Percentiles rank a stretch among this genome's conserved stretches.
Evolutionary conservation across 2,113 vertebrate genomes (phyloP).

Genomic region (Petaurus breviceps): DNA sequence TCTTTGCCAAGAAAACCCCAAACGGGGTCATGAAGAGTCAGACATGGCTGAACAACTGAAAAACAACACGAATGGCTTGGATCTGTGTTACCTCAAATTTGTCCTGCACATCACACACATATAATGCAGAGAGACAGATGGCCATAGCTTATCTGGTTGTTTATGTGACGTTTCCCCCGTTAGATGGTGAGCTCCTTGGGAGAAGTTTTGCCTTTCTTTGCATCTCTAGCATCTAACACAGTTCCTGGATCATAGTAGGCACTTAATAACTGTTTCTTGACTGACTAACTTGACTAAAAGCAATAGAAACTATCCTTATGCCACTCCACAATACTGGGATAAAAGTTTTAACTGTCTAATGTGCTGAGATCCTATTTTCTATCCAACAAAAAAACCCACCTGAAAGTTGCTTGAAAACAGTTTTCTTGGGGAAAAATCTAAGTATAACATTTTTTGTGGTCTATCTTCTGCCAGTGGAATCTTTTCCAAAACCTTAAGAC

Average conservation of each 20-base stretch:
- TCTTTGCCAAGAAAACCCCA: not conserved
- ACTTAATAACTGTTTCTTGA: not conserved
- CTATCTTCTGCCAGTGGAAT: not conserved
- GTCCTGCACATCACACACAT: not conserved
- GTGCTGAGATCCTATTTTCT: slow-evolving; percentile 37
- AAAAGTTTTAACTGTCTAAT: slow-evolving; percentile 1
- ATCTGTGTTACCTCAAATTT: not conserved
- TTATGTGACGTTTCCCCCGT: not conserved
- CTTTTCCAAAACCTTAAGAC: slow-evolving; percentile 41
- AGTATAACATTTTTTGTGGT: slow-evolving; percentile 38
- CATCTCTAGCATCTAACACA: not conserved
- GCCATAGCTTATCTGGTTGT: too few species aligned
- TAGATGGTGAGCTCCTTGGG: not conserved
- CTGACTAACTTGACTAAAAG: not conserved
- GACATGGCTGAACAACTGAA: not conserved
- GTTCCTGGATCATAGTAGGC: not conserved
- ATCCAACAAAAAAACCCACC: slow-evolving; percentile 39
- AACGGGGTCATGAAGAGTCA: not conserved
- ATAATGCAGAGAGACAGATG: not conserved
- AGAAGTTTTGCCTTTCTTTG: not conserved
- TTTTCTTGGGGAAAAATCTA: slow-evolving; percentile 38
- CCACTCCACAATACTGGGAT: not conserved
- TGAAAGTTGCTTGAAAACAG: slow-evolving; percentile 28
- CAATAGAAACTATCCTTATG: not conserved
- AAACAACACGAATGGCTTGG: not conserved